Evolutionary conservation across 1,140 invertebrate genomes (phyloP).

Genomic region (Scaptodrosophila lebanonensis): DNA sequence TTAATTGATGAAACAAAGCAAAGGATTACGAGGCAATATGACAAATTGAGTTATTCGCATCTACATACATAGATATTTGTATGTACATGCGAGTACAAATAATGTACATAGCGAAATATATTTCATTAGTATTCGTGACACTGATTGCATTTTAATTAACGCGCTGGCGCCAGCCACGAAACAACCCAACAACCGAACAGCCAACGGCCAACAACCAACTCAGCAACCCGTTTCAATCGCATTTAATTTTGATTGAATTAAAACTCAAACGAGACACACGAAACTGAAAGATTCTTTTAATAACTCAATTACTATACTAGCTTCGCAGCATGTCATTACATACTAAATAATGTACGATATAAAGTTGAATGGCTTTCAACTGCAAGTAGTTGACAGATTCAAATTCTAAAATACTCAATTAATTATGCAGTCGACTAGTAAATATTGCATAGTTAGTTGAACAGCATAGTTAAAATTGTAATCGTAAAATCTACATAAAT

Average conservation of each 20-base stretch:
- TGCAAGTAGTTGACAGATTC: no score
- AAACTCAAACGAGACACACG: slow-evolving; percentile 18
- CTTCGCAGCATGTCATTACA: slow-evolving; percentile 42
- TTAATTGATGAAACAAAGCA: slow-evolving; percentile 5
- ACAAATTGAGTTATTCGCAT: slow-evolving; percentile 46
- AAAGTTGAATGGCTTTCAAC: no score
- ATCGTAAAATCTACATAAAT: no score
- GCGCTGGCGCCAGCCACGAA: slow-evolving; percentile 50
- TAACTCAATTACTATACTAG: slow-evolving; percentile 53
- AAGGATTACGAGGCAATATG: slow-evolving; percentile 22
- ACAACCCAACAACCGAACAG: slow-evolving; percentile 4
- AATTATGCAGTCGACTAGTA: no score
- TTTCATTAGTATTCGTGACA: slow-evolving; percentile 66
- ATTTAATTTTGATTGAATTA: slow-evolving; percentile 49
- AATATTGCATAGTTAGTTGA: no score
- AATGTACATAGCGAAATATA: slow-evolving; percentile 30
- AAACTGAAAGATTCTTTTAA: slow-evolving; percentile 61
- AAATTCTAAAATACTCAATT: no score
- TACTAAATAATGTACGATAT: no score
- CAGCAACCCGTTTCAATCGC: slow-evolving; percentile 50
- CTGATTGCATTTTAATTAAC: slow-evolving; percentile 71
- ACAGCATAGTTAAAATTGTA: no score
- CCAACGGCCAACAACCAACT: background rate
- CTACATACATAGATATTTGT: no score
- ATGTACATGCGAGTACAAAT: background rate